These are phyloP conservation scores for Pyrrhosoma nymphula DNA, from an alignment of 2,888 invertebrate genomes.

Conservation along the genomic window DNA sequence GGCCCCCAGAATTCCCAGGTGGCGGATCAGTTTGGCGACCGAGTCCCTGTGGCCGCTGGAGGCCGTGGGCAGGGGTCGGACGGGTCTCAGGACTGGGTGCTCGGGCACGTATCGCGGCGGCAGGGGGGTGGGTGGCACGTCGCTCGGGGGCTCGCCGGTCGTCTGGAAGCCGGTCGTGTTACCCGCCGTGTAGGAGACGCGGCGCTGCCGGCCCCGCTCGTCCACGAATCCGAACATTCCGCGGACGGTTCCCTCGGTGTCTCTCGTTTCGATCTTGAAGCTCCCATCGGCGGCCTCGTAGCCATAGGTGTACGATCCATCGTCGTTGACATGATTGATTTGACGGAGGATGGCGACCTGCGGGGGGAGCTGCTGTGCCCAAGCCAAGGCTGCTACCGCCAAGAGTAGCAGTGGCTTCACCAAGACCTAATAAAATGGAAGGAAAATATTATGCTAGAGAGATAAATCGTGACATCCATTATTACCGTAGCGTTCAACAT, in stretches of 20 bases:
- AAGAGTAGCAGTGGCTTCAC: not conserved
- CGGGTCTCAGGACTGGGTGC: conserved; percentile 1
- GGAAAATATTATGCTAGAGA: too few species aligned
- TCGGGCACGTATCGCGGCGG: not conserved
- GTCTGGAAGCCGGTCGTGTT: conserved; percentile 74
- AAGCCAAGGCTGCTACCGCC: not conserved
- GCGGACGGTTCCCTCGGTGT: conserved; percentile 88
- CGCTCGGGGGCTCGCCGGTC: conserved; percentile 9
- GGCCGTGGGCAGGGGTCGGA: not conserved
- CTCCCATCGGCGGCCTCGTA: conserved; percentile 92
- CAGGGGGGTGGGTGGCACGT: not conserved
- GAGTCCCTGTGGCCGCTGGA: not conserved
- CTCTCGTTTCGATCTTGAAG: conserved; percentile 91
- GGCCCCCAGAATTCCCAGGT: not conserved
- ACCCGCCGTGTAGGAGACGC: conserved; percentile 86
- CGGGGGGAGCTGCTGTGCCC: conserved; percentile 73
- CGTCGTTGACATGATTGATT: conserved; percentile 89
- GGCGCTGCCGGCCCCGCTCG: conserved; percentile 87
- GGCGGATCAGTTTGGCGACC: conserved; percentile 40
- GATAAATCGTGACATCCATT: too few species aligned
- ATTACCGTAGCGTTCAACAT: too few species aligned
- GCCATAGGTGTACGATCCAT: conserved; percentile 91
- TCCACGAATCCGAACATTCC: conserved; percentile 91
- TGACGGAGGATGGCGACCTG: conserved; percentile 90
- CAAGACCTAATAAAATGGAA: not conserved